A percentile compares a stretch with the other conserved stretches of the same genome.
Conservation (phyloP, 2,797 vertebrate genomes). For the Sebastes goodei region DNA sequence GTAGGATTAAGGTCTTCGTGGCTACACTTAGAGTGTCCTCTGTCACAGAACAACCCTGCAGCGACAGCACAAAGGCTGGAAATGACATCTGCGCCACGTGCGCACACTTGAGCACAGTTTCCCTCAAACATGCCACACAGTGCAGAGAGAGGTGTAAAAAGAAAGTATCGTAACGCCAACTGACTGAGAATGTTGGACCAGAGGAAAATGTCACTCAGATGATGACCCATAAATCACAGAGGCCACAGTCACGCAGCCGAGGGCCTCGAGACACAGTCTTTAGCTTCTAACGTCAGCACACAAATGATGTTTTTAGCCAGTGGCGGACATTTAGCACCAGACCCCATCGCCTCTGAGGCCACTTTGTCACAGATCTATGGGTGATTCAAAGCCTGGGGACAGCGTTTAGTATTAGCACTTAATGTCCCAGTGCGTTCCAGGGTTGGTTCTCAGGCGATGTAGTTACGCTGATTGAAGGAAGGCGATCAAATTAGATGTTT, state of each 20-base stretch:
- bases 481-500: slow-evolving; percentile 73
- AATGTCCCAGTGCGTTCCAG: slow-evolving; percentile 56
- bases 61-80: slow-evolving; percentile 20
- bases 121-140: slow-evolving; percentile 16
- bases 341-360: slow-evolving; percentile 52
- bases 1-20: slow-evolving; percentile 17
- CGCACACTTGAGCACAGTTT: slow-evolving; percentile 16
- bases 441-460: slow-evolving; percentile 58
- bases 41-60: slow-evolving; percentile 28
- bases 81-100: neutral
- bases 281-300: slow-evolving; percentile 60
- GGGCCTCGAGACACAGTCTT: slow-evolving; percentile 65
- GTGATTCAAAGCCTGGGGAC: slow-evolving; percentile 65
- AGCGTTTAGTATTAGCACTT: slow-evolving; percentile 68
- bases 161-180: slow-evolving; percentile 41
- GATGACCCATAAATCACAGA: slow-evolving; percentile 72
- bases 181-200: slow-evolving; percentile 50
- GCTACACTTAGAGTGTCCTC: neutral
- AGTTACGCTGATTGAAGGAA: slow-evolving; percentile 65
- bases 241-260: slow-evolving; percentile 58
- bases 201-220: slow-evolving; percentile 69
- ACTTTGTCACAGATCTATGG: slow-evolving; percentile 69
- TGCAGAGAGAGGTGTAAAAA: slow-evolving; percentile 56
- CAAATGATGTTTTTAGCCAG: slow-evolving; percentile 66
- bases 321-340: slow-evolving; percentile 77